Conservation (phyloP, 2,113 vertebrate genomes). For the Sceloporus tristichus region DNA sequence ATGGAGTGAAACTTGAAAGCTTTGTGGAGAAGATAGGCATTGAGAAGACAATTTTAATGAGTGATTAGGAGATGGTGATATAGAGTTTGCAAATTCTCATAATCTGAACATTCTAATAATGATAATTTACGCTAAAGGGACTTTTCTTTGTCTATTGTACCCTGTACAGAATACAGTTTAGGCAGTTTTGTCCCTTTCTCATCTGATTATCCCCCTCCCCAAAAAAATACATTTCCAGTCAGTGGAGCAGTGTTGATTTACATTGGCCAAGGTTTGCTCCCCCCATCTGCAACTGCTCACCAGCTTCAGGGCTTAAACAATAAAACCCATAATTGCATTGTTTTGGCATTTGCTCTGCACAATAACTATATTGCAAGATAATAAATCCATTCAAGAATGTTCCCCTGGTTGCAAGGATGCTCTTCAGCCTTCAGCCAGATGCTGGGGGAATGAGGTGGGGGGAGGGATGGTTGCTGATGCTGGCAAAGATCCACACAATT, state of each 20-base stretch:
- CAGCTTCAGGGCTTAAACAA: not conserved
- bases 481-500: constrained; percentile 16
- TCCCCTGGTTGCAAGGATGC: not conserved
- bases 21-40: no score
- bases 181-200: not conserved
- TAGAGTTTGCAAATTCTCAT: no score
- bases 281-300: not conserved
- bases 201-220: not conserved
- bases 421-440: constrained; percentile 3
- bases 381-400: constrained; percentile 14
- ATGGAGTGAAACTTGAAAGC: no score
- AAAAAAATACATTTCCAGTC: not conserved
- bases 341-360: constrained; percentile 13
- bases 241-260: not conserved
- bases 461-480: not conserved
- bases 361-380: constrained; percentile 24
- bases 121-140: not conserved
- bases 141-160: not conserved
- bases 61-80: no score
- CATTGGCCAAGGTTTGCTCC: not conserved
- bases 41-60: not conserved
- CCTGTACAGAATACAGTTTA: not conserved
- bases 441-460: not conserved
- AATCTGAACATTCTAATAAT: not conserved
- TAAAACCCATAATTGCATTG: constrained; percentile 15